Conservation (phyloP, 2,888 invertebrate genomes). For the Synanthedon tipuliformis region DNA sequence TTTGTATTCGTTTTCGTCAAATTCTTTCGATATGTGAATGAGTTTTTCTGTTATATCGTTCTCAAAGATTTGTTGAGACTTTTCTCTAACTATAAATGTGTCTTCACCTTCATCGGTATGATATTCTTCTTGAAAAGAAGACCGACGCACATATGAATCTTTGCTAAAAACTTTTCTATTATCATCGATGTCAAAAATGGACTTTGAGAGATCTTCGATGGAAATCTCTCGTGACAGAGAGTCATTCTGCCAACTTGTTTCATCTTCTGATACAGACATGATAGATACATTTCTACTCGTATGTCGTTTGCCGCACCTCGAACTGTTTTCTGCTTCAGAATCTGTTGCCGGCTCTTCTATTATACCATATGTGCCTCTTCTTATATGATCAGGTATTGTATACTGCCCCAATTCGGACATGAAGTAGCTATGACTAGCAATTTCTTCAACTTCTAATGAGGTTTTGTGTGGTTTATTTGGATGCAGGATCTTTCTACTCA, state of each 20-base stretch:
- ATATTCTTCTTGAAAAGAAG: conserved; percentile 63
- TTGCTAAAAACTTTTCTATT: conserved; percentile 61
- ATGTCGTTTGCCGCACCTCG: conserved; percentile 19
- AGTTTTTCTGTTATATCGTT: conserved; percentile 62
- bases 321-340: conserved; percentile 61
- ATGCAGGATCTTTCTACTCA: conserved; percentile 42
- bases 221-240: conserved; percentile 70
- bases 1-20: conserved; percentile 47
- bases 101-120: conserved; percentile 52
- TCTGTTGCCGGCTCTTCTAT: conserved; percentile 66
- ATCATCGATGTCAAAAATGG: conserved; percentile 63
- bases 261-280: conserved; percentile 75
- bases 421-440: conserved; percentile 71
- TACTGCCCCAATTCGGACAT: conserved; percentile 65
- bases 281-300: conserved; percentile 69
- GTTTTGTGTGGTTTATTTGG: conserved; percentile 64
- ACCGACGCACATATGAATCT: conserved; percentile 55
- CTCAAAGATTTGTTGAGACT: conserved; percentile 54
- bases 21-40: conserved; percentile 57
- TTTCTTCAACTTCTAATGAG: conserved; percentile 71
- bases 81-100: conserved; percentile 46
- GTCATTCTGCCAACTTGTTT: conserved; percentile 67
- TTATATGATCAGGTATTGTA: conserved; percentile 50
- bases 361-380: conserved; percentile 56
- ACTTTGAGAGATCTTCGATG: conserved; percentile 68